Base-by-base conservation (phyloP, 2,888 invertebrate species). In the Thalpophila matura region DNA sequence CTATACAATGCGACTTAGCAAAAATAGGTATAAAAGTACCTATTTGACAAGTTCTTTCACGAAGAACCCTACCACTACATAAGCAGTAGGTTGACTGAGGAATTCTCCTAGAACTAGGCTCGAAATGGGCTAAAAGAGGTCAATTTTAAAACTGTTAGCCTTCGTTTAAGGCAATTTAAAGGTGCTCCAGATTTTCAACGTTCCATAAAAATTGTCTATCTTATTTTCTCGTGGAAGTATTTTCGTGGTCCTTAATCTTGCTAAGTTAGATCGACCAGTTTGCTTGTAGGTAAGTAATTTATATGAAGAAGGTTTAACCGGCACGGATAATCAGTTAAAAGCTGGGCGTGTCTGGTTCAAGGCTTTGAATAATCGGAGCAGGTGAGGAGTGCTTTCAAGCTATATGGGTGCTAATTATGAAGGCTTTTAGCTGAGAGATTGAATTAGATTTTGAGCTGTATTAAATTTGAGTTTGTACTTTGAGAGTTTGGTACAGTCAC, bases 241-340 rank as follows among this genome's bases (percentile, higher is more conserved):
- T 56, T 51, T 27, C 26, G 14, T 37, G 51, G 18, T 45, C 53
- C 14, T 56, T 55, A 55, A 68, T 62, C 38, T 63, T 58, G 2
- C 22, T 60, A 49, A 53, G 38, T 38, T 14, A 27, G 43, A 54
- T 61, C 27, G 37, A 50, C 38, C 35, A 55, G 26, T 40, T 49
- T 54, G 38, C 22, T 53, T 42, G 16, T 24, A 45, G 38, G 58
- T 33, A 40, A 18, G 40, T 64, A 22, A 64, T 59, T 47, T 60
- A 64, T 59, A 37, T 55, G 20, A 67, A 35, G 37, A 10, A 50
- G 42, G 26, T 35, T 45, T 31, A 49, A 37, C 38, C 18, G 14
- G 40, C 27, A 6, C 10, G 24, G 20, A 49, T 56, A 58, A 40
- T 60, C 40, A 49, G 53, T 46, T 56, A 45, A 56, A 65, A 65